A percentile compares a stretch with the other conserved stretches of the same genome.
These are phyloP conservation scores for Cantharis nigra DNA, from an alignment of 2,888 invertebrate genomes.

Conservation along the genomic window DNA sequence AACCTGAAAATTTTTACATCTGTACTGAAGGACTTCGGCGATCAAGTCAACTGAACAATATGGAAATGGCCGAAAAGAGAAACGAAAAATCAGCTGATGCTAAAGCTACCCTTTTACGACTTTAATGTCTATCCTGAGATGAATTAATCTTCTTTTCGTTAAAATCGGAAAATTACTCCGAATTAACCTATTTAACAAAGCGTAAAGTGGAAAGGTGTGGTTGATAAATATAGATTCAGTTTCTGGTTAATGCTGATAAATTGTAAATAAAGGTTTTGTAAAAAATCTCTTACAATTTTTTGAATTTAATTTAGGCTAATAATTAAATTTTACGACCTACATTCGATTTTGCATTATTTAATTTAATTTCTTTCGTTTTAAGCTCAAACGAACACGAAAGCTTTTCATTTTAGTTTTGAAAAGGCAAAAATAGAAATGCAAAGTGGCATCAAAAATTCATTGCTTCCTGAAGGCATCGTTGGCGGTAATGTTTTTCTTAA, in stretches of 20 bases:
- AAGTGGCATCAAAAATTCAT: neutral
- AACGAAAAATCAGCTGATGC: neutral
- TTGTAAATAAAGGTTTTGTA: neutral
- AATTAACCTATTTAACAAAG: neutral
- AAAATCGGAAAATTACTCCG: neutral
- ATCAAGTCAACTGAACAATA: neutral
- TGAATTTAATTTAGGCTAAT: neutral
- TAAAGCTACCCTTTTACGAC: neutral
- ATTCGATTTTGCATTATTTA: neutral
- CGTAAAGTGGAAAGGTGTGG: neutral
- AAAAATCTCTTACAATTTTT: neutral
- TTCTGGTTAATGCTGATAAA: neutral
- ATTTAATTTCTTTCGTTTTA: neutral
- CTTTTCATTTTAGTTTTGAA: neutral
- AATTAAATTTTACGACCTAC: neutral
- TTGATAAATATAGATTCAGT: neutral
- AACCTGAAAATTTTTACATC: too few relatives aligned
- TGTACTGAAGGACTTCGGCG: too few relatives aligned
- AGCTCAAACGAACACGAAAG: neutral
- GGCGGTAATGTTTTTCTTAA: neutral
- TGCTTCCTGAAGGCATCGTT: neutral
- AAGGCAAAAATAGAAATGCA: neutral
- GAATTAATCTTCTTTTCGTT: neutral
- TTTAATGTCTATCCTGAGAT: neutral
- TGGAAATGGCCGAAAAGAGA: too few relatives aligned